Conservation (phyloP, 2,797 vertebrate genomes). For the Euthynnus affinis region DNA sequence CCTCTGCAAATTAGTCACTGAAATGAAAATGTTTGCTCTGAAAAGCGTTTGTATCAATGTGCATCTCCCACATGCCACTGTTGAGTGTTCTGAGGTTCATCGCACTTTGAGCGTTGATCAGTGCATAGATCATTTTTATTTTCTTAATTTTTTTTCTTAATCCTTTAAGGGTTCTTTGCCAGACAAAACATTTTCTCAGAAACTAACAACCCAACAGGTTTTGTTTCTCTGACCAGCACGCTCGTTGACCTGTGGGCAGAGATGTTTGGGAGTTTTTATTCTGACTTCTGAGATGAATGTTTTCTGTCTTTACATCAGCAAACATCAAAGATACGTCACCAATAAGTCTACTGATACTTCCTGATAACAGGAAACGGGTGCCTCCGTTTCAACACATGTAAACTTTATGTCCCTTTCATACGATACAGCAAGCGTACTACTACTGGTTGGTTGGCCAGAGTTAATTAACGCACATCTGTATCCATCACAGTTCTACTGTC, state of each 20-base stretch:
- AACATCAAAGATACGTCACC: constrained; percentile 7
- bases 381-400: constrained; percentile 48
- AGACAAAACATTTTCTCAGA: constrained; percentile 21
- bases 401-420: constrained; percentile 10
- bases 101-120: constrained; percentile 53
- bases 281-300: constrained; percentile 34
- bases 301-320: constrained; percentile 10
- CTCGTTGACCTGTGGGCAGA: constrained; percentile 85
- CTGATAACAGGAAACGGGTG: constrained; percentile 20
- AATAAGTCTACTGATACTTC: constrained; percentile 16
- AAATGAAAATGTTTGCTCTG: constrained; percentile 90
- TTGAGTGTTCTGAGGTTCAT: constrained; percentile 26
- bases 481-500: constrained; percentile 22
- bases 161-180: neutral
- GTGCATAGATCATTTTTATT: constrained; percentile 66
- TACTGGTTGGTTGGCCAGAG: constrained; percentile 87
- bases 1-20: constrained; percentile 87
- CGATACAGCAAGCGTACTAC: constrained; percentile 57
- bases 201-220: constrained; percentile 19
- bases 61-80: constrained; percentile 13
- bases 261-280: constrained; percentile 28
- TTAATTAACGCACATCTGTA: constrained; percentile 48
- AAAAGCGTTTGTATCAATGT: constrained; percentile 58
- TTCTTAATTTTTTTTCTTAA: neutral
- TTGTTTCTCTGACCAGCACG: constrained; percentile 74